These are phyloP conservation scores for Meganola albula DNA, from an alignment of 2,888 invertebrate species.

Conservation along the genomic window DNA sequence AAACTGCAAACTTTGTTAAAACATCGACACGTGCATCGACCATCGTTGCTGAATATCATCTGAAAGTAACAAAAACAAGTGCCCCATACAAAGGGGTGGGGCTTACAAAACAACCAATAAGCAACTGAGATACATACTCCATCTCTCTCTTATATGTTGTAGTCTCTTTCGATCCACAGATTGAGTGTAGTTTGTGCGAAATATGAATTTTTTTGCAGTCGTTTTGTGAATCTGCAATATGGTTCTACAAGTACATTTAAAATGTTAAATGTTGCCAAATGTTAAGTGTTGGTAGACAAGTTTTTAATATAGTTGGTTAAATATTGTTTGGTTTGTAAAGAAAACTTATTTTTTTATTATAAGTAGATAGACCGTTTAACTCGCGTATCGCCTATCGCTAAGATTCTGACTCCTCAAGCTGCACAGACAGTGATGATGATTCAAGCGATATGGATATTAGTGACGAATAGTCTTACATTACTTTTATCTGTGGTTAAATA, in stretches of 20 bases:
- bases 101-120: conserved; percentile 38
- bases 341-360: no score
- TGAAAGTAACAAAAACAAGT: conserved; percentile 63
- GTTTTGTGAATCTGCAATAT: conserved; percentile 44
- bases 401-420: no score
- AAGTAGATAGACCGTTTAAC: no score
- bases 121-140: conserved; percentile 3
- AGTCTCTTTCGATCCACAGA: conserved; percentile 49
- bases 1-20: conserved; percentile 41
- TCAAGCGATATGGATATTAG: no score
- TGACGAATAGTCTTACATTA: no score
- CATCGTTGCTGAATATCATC: conserved; percentile 39
- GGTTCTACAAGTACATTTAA: conserved; percentile 26
- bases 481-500: no score
- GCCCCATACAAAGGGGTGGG: conserved; percentile 45
- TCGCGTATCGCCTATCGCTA: no score
- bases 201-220: conserved; percentile 60
- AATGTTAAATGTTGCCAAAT: conserved; percentile 42
- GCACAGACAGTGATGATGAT: no score
- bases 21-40: conserved; percentile 37
- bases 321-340: no score
- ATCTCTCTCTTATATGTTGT: conserved; percentile 15
- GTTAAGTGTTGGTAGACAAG: conserved; percentile 34
- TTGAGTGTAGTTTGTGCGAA: conserved; percentile 53
- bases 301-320: no score